phyloP scores from a whole-genome alignment of 1,140 invertebrate genomes.

The Monomorium pharaonis region DNA sequence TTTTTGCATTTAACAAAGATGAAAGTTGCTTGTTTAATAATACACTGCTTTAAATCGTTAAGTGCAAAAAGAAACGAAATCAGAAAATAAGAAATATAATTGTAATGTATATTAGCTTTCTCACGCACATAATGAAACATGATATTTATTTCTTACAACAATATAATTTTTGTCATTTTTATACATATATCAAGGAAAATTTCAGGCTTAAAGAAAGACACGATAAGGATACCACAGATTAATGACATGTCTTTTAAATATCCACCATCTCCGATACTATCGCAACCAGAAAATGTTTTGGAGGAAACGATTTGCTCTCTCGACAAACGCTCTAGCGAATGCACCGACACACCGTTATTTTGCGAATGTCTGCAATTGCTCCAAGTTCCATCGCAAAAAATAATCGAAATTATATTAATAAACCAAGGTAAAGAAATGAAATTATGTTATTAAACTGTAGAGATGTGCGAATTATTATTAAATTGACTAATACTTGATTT shows the following conservation, averaged over 20 bases:
- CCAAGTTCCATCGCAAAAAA: slow-evolving; percentile 58
- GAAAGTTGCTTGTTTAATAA: not conserved
- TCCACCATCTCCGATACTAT: slow-evolving; percentile 76
- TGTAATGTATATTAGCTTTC: not conserved
- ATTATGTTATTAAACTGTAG: too few species aligned
- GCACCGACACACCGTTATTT: slow-evolving; percentile 68
- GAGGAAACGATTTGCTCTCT: slow-evolving; percentile 69
- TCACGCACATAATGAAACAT: not conserved
- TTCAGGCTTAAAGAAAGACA: slow-evolving; percentile 55
- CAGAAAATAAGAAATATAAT: not conserved
- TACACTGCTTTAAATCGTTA: not conserved
- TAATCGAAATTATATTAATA: slow-evolving; percentile 74
- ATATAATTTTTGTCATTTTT: not conserved
- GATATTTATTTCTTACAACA: not conserved
- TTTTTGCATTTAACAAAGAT: not conserved
- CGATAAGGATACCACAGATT: slow-evolving; percentile 67
- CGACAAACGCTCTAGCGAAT: slow-evolving; percentile 65
- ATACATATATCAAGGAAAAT: not conserved
- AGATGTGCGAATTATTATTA: too few species aligned
- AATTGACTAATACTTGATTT: too few species aligned
- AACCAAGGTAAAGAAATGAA: slow-evolving; percentile 68
- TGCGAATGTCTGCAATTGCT: slow-evolving; percentile 76
- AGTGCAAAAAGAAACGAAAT: not conserved
- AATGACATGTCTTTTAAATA: slow-evolving; percentile 78
- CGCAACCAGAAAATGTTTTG: slow-evolving; percentile 68